Conservation (phyloP, 1,140 invertebrate species). For the Lepidotrigona ventralis region DNA sequence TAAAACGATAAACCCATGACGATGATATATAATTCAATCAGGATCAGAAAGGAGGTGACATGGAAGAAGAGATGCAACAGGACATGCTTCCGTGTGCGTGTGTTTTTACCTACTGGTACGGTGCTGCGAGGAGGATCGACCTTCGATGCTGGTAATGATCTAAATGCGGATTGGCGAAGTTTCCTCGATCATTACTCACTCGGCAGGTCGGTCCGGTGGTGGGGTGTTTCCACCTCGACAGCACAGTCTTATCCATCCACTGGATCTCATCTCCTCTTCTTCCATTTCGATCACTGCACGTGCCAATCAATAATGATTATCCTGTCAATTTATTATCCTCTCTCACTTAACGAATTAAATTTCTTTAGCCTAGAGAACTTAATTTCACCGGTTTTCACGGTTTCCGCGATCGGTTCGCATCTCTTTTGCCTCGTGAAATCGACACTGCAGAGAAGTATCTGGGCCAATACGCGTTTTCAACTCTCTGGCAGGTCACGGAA, state of each 20-base stretch:
- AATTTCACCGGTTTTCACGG: not conserved
- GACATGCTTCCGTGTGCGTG: not conserved
- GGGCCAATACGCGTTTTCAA: too few relatives aligned
- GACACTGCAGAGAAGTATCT: not conserved
- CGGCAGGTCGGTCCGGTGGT: slow-evolving; percentile 66
- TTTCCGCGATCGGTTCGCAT: not conserved
- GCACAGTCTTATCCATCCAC: slow-evolving; percentile 68
- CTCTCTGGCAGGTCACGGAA: not conserved
- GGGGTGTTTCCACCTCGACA: slow-evolving; percentile 64
- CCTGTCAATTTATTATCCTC: not conserved
- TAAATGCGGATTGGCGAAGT: slow-evolving; percentile 52
- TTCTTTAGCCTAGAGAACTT: not conserved
- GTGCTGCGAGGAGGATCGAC: slow-evolving; percentile 44
- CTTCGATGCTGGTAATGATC: slow-evolving; percentile 53
- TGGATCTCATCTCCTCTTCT: slow-evolving; percentile 61
- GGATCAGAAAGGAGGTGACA: not conserved
- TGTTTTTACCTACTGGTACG: slow-evolving; percentile 47
- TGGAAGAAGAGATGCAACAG: not conserved
- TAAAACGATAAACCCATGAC: not conserved
- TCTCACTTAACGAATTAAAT: not conserved
- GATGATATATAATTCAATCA: not conserved
- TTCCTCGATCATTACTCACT: slow-evolving; percentile 69
- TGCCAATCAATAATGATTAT: slow-evolving; percentile 18
- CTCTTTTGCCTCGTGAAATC: not conserved
- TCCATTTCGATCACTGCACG: slow-evolving; percentile 68